Evolutionary conservation across 2,113 vertebrate species (phyloP).

Genomic region (Tiliqua scincoides): DNA sequence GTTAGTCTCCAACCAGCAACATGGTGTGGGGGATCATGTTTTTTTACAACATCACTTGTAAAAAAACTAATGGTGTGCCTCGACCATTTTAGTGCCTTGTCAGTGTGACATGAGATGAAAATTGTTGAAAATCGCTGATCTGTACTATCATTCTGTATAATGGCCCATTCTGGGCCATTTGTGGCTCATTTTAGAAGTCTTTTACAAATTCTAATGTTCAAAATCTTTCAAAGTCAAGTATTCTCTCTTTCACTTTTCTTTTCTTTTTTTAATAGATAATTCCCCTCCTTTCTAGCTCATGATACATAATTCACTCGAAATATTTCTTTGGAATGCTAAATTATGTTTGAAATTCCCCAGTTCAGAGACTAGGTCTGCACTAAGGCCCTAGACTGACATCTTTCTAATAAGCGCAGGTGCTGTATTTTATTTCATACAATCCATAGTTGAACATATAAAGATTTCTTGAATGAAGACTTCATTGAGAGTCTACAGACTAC

Average conservation of each 20-base stretch:
- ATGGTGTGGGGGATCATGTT: no score
- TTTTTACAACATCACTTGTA: no score
- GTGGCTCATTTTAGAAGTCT: neutral
- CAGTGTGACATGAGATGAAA: no score
- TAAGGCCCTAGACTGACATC: neutral
- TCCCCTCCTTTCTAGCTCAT: neutral
- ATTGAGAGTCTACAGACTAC: neutral
- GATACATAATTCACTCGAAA: neutral
- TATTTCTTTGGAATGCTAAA: neutral
- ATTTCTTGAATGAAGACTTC: neutral
- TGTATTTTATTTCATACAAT: neutral
- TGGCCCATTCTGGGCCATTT: neutral
- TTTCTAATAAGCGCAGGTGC: neutral
- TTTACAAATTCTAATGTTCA: neutral
- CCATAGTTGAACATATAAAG: neutral
- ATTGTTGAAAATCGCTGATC: no score
- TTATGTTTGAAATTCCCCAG: neutral
- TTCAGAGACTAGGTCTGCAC: rapidly evolving
- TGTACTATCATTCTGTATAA: neutral
- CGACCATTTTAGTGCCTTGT: no score
- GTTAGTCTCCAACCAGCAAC: no score
- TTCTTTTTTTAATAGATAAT: neutral
- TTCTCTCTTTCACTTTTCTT: neutral
- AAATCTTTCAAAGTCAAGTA: neutral
- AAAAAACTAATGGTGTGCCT: no score